Conservation (phyloP, 2,888 invertebrate genomes). For the Cistogaster globosa region DNA sequence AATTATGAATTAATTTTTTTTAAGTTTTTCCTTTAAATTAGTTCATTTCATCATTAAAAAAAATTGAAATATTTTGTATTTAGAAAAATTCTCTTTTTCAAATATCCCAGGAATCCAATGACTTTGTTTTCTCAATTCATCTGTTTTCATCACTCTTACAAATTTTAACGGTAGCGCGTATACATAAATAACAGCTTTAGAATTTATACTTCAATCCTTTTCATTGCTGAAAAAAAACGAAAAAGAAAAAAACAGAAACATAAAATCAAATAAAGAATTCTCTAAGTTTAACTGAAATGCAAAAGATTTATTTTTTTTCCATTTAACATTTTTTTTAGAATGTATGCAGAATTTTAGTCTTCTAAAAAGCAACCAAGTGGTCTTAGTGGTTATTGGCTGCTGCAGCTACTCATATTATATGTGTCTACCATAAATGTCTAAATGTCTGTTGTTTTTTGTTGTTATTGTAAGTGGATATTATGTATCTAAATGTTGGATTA, state of each 20-base stretch:
- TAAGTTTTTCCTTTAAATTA: too few species aligned
- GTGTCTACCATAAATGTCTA: slow-evolving; percentile 51
- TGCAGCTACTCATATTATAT: slow-evolving; percentile 10
- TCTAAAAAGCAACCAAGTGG: slow-evolving; percentile 26
- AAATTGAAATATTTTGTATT: neutral
- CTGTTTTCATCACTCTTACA: neutral
- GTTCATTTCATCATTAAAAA: too few species aligned
- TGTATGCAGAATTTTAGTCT: slow-evolving; percentile 34
- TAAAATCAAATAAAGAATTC: slow-evolving; percentile 8
- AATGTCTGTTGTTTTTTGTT: slow-evolving; percentile 43
- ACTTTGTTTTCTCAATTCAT: neutral
- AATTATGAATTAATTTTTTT: too few species aligned
- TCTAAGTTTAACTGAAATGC: slow-evolving; percentile 10
- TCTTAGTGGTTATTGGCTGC: slow-evolving; percentile 23
- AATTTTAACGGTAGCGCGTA: slow-evolving; percentile 33
- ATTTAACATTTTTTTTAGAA: slow-evolving; percentile 8
- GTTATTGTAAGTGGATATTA: neutral
- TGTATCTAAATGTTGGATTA: neutral
- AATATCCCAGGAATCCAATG: neutral
- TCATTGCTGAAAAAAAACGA: slow-evolving; percentile 8
- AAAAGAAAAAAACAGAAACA: neutral
- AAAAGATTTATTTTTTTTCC: slow-evolving; percentile 21
- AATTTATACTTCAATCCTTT: slow-evolving; percentile 11
- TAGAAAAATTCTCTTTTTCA: neutral
- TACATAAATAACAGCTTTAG: slow-evolving; percentile 32